Evolutionary conservation across 1,140 invertebrate genomes (phyloP), one percentile per base, ranked within the genome.

Genomic region (Macrostomum lignano): DNA sequence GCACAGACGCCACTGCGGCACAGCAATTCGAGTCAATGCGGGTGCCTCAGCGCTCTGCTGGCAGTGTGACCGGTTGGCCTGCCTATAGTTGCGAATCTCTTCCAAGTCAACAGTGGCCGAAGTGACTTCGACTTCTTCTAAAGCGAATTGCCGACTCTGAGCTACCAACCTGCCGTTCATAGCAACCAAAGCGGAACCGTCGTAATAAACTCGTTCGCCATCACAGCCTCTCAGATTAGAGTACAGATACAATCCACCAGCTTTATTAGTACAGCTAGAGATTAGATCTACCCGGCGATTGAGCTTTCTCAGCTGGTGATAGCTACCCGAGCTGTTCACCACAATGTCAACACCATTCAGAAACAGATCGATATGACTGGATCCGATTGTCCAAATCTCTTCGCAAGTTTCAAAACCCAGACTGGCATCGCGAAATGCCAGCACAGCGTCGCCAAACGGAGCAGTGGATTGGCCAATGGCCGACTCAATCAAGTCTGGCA

Each of bases 381-480:
- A 74, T 32, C 67, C 60, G 9, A 84, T 73, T 55, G 75, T 76
- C 86, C 88, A 96, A 10, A 98, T 53, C 55, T 98, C 88, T 61
- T 98, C 88, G 59, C 88, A 98, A 39, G 94, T 91, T 65, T 96
- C 88, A 56, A 72, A 84, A 64, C 70, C 86, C 42, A 98, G 72
- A 46, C 78, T 81, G 0, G 84, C 88, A 46, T 96, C 86, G 33
- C 62, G 59, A 0, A 81, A 84, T 10, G 75, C 65, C 29, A 98
- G 69, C 1, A 96, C 72, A 17, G 71, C 82, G 62, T 94, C 84
- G 2, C 88, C 88, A 50, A 98, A 72, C 1, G 79, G 74, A 14
- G 84, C 81, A 7, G 67, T 66, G 11, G 60, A 66, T 58, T 91
- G 81, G 2, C 68, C 69, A 1, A 74, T 84, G 19, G 81, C 67